Evolutionary conservation across 2,797 vertebrate species (phyloP).

Genomic region (Enteromius mattozi): DNA sequence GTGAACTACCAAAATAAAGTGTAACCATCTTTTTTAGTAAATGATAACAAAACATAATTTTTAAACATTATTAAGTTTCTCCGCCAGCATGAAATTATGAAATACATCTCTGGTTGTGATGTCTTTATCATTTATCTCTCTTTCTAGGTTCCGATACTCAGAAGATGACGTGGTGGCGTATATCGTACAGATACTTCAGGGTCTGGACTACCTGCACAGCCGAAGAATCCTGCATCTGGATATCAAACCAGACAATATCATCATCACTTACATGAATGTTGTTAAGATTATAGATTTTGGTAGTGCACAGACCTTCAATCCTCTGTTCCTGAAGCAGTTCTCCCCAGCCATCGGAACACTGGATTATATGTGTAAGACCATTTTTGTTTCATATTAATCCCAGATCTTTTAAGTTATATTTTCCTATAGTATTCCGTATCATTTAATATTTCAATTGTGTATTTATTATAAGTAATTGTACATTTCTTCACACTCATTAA

Average conservation of each 20-base stretch:
- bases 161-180: constrained; percentile 96
- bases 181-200: constrained; percentile 90
- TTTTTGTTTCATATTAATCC: background rate
- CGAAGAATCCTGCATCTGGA: constrained; percentile 92
- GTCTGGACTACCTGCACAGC: constrained; percentile 92
- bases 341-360: constrained; percentile 88
- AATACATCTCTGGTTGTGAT: background rate
- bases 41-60: background rate
- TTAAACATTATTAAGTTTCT: background rate
- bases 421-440: background rate
- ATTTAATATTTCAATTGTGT: background rate
- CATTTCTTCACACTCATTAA: constrained; percentile 39
- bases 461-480: constrained; percentile 17
- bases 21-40: background rate
- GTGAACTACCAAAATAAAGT: too few species aligned
- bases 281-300: constrained; percentile 98
- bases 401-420: background rate
- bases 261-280: constrained; percentile 88
- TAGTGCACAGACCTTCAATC: constrained; percentile 91
- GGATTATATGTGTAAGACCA: constrained; percentile 93
- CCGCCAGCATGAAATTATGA: background rate
- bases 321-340: constrained; percentile 90
- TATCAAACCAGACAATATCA: constrained; percentile 94
- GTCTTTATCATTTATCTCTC: background rate
- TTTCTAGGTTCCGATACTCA: constrained; percentile 91